These are phyloP conservation scores for Periparus ater DNA, from an alignment of 2,797 vertebrate genomes.

Conservation along the genomic window DNA sequence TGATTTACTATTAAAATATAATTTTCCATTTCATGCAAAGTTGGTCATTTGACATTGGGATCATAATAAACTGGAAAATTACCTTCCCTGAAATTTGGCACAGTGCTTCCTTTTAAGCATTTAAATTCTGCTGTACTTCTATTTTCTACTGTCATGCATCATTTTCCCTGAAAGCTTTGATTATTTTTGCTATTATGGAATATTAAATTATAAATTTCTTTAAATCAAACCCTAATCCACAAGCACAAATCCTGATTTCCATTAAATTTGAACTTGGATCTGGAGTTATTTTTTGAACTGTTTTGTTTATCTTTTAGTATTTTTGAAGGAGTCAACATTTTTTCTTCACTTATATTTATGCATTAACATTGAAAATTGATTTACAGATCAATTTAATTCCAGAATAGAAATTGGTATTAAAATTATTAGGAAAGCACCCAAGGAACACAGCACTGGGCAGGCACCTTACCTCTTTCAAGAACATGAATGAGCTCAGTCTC, in stretches of 20 bases:
- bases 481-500: background rate
- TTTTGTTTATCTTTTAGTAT: background rate
- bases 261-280: background rate
- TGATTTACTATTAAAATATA: background rate
- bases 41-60: background rate
- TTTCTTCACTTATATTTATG: background rate
- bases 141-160: background rate
- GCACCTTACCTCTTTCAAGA: conserved; percentile 54
- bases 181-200: background rate
- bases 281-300: background rate
- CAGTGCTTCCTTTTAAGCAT: background rate
- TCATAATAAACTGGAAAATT: background rate
- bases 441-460: background rate
- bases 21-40: background rate
- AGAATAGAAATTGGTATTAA: background rate
- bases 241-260: background rate
- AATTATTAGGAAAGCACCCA: conserved; percentile 7
- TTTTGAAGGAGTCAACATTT: background rate
- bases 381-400: background rate
- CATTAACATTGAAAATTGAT: background rate
- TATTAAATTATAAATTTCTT: background rate
- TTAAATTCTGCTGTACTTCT: background rate
- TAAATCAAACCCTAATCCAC: background rate
- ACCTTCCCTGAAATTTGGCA: background rate
- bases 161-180: background rate